Conservation (phyloP, 2,797 vertebrate genomes). For the Vultur gryphus region DNA sequence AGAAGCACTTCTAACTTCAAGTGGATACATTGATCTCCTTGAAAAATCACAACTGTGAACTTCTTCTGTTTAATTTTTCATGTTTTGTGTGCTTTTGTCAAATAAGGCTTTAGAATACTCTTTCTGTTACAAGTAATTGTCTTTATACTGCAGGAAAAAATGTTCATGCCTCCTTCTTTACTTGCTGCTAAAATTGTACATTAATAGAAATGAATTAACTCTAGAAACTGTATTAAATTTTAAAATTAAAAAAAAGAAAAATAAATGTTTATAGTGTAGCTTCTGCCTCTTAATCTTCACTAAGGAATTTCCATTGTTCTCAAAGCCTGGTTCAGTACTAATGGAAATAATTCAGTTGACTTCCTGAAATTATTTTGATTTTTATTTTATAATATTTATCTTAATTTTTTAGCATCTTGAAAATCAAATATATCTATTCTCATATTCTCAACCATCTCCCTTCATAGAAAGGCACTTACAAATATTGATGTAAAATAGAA, state of each 20-base stretch:
- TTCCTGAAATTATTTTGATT: not conserved
- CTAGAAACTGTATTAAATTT: not conserved
- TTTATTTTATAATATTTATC: not conserved
- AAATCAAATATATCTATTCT: slow-evolving; percentile 36
- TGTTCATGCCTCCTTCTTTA: not conserved
- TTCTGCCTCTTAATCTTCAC: not conserved
- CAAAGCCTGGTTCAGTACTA: not conserved
- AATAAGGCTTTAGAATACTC: not conserved
- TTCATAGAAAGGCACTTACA: slow-evolving; percentile 29
- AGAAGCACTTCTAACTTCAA: not conserved
- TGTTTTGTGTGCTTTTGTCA: not conserved
- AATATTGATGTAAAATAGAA: slow-evolving; percentile 9
- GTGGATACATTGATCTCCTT: not conserved
- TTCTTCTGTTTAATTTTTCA: not conserved
- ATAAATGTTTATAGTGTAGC: not conserved
- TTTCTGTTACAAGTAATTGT: not conserved
- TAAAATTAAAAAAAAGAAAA: not conserved
- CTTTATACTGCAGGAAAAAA: not conserved
- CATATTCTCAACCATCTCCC: not conserved
- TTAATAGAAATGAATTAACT: not conserved
- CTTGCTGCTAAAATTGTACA: not conserved
- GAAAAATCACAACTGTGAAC: not conserved
- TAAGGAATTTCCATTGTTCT: not conserved
- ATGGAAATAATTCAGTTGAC: not conserved
- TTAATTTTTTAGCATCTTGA: not conserved